phyloP scores from a whole-genome alignment of 2,888 invertebrate genomes.

The Salticus scenicus region DNA sequence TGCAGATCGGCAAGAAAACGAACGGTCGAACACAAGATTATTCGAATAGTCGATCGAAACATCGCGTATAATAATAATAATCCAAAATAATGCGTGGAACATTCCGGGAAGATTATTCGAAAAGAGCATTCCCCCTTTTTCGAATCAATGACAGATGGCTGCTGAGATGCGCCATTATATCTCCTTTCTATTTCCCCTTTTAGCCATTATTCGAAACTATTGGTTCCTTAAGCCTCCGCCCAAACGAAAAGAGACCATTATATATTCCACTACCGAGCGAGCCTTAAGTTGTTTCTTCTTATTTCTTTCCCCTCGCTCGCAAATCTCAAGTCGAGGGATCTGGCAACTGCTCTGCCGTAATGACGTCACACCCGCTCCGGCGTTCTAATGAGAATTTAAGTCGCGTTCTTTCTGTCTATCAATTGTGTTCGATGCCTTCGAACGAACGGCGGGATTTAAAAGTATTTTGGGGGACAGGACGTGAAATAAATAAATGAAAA shows the following conservation, averaged over 20 bases:
- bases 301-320: conserved; percentile 40
- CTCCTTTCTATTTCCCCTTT: conserved; percentile 67
- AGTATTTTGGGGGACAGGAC: conserved; percentile 67
- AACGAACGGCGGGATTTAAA: conserved; percentile 63
- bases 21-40: conserved; percentile 32
- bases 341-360: conserved; percentile 68
- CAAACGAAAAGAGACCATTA: conserved; percentile 59
- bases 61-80: conserved; percentile 62
- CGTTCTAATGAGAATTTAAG: conserved; percentile 70
- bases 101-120: conserved; percentile 63
- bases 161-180: conserved; percentile 62
- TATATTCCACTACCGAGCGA: conserved; percentile 62
- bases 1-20: conserved; percentile 45
- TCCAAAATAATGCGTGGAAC: conserved; percentile 67
- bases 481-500: conserved; percentile 63
- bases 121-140: conserved; percentile 42
- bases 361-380: conserved; percentile 65
- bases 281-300: conserved; percentile 69
- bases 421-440: conserved; percentile 68
- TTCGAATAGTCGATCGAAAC: conserved; percentile 52
- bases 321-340: conserved; percentile 64
- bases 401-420: conserved; percentile 69
- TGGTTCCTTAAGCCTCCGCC: conserved; percentile 66
- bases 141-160: conserved; percentile 69
- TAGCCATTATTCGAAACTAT: conserved; percentile 69